phyloP scores from a whole-genome alignment of 30 jellyfish, hydroid and myxozoan species.

The Chironex yamaguchii region DNA sequence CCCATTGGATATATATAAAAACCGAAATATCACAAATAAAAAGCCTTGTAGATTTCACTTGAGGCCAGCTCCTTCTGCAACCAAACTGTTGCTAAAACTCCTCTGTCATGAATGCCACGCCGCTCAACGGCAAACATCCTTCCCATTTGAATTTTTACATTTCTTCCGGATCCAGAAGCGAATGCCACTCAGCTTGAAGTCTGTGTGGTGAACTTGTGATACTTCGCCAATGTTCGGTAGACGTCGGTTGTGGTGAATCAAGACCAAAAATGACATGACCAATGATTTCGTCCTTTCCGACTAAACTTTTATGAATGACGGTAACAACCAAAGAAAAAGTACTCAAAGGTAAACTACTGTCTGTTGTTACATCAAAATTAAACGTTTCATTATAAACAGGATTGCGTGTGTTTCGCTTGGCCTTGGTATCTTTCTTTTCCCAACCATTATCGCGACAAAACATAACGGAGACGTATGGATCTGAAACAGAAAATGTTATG shows the following conservation, averaged over 20 bases:
- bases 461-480: slow-evolving; percentile 79
- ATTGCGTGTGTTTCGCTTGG: slow-evolving; percentile 73
- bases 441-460: slow-evolving; percentile 75
- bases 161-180: slow-evolving; percentile 90
- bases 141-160: slow-evolving; percentile 34
- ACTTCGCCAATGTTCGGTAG: slow-evolving; percentile 81
- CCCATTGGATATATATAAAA: too few relatives aligned
- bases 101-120: too few relatives aligned
- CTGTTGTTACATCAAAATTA: slow-evolving; percentile 74
- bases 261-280: slow-evolving; percentile 96
- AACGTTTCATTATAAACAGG: slow-evolving; percentile 88
- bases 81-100: too few relatives aligned
- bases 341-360: slow-evolving; percentile 73
- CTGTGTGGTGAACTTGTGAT: slow-evolving; percentile 80
- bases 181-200: slow-evolving; percentile 83
- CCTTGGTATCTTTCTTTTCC: slow-evolving; percentile 73
- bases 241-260: slow-evolving; percentile 82
- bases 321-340: slow-evolving; percentile 80
- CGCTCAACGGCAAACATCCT: too few relatives aligned
- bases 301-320: slow-evolving; percentile 70
- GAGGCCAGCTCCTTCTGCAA: too few relatives aligned
- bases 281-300: slow-evolving; percentile 87
- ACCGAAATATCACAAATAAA: too few relatives aligned
- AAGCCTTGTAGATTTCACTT: too few relatives aligned
- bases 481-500: slow-evolving; percentile 25